Conservation (phyloP, 2,113 vertebrate species). For the Piliocolobus tephrosceles region DNA sequence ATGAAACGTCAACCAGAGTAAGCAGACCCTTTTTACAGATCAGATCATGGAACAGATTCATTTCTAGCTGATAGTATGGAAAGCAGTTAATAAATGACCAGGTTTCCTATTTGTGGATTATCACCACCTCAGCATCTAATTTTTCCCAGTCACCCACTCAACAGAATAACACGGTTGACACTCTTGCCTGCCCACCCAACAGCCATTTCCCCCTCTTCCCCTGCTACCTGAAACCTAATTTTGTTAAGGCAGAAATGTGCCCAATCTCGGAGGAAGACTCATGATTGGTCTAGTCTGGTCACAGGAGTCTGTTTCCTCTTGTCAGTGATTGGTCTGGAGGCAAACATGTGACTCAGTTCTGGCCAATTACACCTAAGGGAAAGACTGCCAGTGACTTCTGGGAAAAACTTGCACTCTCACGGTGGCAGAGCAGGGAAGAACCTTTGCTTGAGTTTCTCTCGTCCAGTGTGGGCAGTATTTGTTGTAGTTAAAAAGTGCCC, state of each 20-base stretch:
- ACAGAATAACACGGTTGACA: not conserved
- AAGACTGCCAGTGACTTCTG: not conserved
- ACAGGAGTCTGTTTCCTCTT: not conserved
- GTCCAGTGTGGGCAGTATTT: not conserved
- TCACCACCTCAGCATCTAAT: not conserved
- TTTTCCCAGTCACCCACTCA: not conserved
- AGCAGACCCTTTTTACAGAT: not conserved
- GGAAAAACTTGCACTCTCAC: not conserved
- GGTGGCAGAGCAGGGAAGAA: not conserved
- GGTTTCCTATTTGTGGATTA: not conserved
- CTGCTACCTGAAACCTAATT: not conserved
- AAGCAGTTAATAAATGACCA: not conserved
- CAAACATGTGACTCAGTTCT: not conserved
- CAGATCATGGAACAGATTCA: not conserved
- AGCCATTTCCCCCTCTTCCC: not conserved
- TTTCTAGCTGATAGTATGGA: not conserved
- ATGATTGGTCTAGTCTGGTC: not conserved
- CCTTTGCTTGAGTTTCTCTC: not conserved
- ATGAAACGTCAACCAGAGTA: not conserved
- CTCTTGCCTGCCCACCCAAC: not conserved
- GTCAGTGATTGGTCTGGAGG: not conserved
- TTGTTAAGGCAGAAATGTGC: not conserved
- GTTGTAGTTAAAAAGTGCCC: not conserved
- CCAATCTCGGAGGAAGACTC: not conserved
- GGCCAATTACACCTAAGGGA: not conserved